Conservation (phyloP, 2,113 vertebrate species). For the Pseudorhombus dupliciocellatus region DNA sequence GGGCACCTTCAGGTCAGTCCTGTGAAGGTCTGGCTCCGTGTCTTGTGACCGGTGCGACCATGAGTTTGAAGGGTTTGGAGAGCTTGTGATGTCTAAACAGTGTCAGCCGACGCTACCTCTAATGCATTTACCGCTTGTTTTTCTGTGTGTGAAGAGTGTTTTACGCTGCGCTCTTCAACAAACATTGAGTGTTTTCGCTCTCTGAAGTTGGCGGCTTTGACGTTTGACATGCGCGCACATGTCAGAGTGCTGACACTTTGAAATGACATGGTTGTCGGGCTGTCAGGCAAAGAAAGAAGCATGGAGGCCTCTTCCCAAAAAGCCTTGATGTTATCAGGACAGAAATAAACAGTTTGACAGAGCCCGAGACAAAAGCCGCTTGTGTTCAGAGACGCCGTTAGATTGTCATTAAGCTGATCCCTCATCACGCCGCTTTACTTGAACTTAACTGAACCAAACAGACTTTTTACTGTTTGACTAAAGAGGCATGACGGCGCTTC, state of each 20-base stretch:
- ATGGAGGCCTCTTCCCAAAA: constrained; percentile 35
- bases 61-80: background rate
- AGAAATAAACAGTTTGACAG: background rate
- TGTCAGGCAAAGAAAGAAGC: constrained; percentile 33
- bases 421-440: background rate
- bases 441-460: background rate
- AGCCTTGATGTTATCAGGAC: constrained; percentile 50
- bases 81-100: constrained; percentile 51
- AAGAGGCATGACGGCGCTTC: background rate
- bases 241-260: constrained; percentile 30
- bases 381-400: background rate
- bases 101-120: constrained; percentile 40
- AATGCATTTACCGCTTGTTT: constrained; percentile 39
- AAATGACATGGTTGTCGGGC: constrained; percentile 24
- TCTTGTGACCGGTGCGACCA: constrained; percentile 48
- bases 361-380: background rate
- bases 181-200: background rate
- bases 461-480: background rate
- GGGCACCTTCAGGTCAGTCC: constrained; percentile 33
- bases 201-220: constrained; percentile 43
- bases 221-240: constrained; percentile 17
- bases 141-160: background rate
- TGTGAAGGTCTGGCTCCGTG: constrained; percentile 17
- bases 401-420: background rate
- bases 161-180: background rate